Base-by-base conservation (phyloP, 2,888 invertebrate species). In the Argyresthia albistria region DNA sequence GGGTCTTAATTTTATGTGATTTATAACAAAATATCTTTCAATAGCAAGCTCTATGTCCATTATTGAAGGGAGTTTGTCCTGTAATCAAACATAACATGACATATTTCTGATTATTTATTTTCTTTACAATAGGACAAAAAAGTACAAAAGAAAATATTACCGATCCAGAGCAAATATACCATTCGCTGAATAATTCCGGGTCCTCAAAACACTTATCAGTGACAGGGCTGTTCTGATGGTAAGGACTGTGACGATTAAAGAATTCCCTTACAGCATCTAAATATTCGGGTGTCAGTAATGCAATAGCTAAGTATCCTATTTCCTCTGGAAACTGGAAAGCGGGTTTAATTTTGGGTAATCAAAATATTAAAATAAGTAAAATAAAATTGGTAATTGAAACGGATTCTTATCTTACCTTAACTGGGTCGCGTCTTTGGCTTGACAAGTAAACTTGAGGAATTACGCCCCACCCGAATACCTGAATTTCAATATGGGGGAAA, bases 31-130 rank as follows among this genome's bases (percentile, higher is more conserved):
- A 58, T 79, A 67, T 59, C 90, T 81, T 69, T 92, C 92, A 57
- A 90, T 83, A 1, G 90, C 89, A 67, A 92, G 75, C 53, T 90
- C 89, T 52, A 92, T 90, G 57, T 92, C 92, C 69, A 88, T 81
- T n/a, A 61, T 58, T 8, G 86, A 80, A 8, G 91, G 91, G 61
- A 76, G 81, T 1, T 61, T 67, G 55, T 90, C 88, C 81, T 89
- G 53, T 55, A 73, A 65, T 50, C 6, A 58, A 39, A 54, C 53
- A 16, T 35, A 50, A 49, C 11, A 36, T 15, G n/a, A n/a, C n/a
- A 12, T 3, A 16, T 4, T n/a, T 16, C 25, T 46, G 4, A 6
- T 16, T 7, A 46, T 16, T 46, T 15, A 11, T 11, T n/a, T 4
- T 43, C 43, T 12, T n/a, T 4, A 8, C 12, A 12, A 11, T 8